A percentile compares a stretch with the other conserved stretches of the same genome.
Evolutionary conservation across 2,113 vertebrate species (phyloP).

Genomic region (Stegostoma tigrinum): DNA sequence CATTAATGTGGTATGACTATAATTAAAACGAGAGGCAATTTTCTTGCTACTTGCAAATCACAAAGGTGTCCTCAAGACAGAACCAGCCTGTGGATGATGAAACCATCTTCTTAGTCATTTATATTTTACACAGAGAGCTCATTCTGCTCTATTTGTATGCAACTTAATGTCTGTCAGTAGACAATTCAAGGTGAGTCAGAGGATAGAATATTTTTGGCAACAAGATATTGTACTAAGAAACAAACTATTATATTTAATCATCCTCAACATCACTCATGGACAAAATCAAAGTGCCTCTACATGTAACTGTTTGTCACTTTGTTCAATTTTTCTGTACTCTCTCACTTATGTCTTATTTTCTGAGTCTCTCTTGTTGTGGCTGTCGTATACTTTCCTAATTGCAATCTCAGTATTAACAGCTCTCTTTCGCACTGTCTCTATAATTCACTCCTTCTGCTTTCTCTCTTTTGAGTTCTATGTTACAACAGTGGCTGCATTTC

Average conservation of each 20-base stretch:
- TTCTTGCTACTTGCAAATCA: conserved; percentile 14
- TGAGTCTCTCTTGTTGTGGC: background rate
- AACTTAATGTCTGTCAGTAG: background rate
- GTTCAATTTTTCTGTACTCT: background rate
- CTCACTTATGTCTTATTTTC: background rate
- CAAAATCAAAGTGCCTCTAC: background rate
- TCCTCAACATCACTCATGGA: background rate
- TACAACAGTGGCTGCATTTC: background rate
- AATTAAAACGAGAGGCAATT: conserved; percentile 27
- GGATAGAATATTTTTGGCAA: background rate
- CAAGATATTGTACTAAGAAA: background rate
- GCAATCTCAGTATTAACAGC: background rate
- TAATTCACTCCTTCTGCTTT: background rate
- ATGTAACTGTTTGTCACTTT: background rate
- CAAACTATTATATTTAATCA: background rate
- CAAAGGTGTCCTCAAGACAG: conserved; percentile 4
- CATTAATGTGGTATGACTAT: conserved; percentile 23
- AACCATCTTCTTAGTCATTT: background rate
- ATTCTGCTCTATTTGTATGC: background rate
- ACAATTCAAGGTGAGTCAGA: conserved; percentile 11
- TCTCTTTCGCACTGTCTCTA: background rate
- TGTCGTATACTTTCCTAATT: background rate
- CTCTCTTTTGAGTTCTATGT: background rate
- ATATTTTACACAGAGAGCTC: background rate
- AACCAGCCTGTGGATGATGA: background rate